Conservation (phyloP, 2,113 vertebrate genomes). For the Brevimyrus niger region DNA sequence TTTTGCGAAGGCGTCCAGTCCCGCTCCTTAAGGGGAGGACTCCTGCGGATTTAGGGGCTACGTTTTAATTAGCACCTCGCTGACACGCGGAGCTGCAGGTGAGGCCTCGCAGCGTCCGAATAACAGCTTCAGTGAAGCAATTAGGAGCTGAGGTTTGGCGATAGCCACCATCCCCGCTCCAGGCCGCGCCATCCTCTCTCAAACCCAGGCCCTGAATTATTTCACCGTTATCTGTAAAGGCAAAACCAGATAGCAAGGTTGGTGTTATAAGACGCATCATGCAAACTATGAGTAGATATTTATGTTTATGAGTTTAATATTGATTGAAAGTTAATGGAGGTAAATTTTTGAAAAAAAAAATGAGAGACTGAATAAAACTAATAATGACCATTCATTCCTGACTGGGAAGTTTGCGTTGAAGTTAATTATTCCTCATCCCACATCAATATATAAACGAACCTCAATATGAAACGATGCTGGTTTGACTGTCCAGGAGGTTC, state of each 20-base stretch:
- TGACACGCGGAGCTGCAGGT: background rate
- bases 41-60: background rate
- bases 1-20: conserved; percentile 12
- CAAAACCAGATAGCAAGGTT: background rate
- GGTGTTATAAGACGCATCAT: background rate
- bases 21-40: background rate
- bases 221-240: background rate
- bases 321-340: background rate
- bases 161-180: background rate
- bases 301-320: background rate
- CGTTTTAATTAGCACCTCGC: conserved; percentile 11
- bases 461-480: background rate
- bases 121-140: background rate
- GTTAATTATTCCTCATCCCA: background rate
- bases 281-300: background rate
- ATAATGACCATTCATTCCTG: background rate
- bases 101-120: background rate
- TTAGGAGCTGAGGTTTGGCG: background rate
- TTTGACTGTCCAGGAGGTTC: background rate
- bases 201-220: background rate
- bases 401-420: background rate
- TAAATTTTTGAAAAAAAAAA: background rate
- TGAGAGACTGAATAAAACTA: background rate
- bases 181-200: background rate
- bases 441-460: background rate